Conservation (phyloP, 2,888 invertebrate species). For the Coleophora flavipennella region DNA sequence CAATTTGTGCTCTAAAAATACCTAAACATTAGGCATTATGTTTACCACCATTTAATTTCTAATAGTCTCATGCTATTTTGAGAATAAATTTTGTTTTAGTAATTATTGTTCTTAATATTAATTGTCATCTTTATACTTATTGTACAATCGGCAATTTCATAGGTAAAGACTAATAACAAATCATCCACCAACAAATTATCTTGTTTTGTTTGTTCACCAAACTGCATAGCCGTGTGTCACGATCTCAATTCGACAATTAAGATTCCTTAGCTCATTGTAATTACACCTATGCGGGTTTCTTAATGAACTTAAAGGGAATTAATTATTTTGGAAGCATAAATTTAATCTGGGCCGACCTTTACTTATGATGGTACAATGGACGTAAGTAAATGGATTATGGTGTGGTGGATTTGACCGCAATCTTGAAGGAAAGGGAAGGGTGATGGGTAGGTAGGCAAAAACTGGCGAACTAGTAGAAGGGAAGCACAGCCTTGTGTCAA, state of each 20-base stretch:
- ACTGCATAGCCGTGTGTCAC: constrained; percentile 26
- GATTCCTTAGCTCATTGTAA: constrained; percentile 70
- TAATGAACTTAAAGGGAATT: constrained; percentile 72
- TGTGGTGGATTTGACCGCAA: constrained; percentile 6
- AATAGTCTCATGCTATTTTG: too few relatives aligned
- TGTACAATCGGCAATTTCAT: too few relatives aligned
- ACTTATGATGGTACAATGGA: constrained; percentile 11
- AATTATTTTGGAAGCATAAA: constrained; percentile 68
- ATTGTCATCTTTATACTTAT: too few relatives aligned
- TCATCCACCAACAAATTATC: too few relatives aligned
- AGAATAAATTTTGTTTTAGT: too few relatives aligned
- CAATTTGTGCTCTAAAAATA: too few relatives aligned
- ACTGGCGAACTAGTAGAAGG: too few relatives aligned
- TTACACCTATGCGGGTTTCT: constrained; percentile 72
- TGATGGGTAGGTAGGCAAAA: not conserved
- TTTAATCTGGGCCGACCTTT: constrained; percentile 57
- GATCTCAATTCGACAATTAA: constrained; percentile 65
- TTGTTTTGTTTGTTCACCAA: constrained; percentile 5
- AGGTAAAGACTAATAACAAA: too few relatives aligned
- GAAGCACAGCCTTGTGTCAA: too few relatives aligned
- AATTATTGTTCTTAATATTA: too few relatives aligned
- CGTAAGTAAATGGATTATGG: constrained; percentile 7
- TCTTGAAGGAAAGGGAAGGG: constrained; percentile 3
- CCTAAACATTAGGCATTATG: too few relatives aligned
- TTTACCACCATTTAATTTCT: too few relatives aligned